Evolutionary conservation across 2,888 invertebrate genomes (phyloP), one percentile per base, ranked within the genome.

Genomic region (Thymelicus acteon): DNA sequence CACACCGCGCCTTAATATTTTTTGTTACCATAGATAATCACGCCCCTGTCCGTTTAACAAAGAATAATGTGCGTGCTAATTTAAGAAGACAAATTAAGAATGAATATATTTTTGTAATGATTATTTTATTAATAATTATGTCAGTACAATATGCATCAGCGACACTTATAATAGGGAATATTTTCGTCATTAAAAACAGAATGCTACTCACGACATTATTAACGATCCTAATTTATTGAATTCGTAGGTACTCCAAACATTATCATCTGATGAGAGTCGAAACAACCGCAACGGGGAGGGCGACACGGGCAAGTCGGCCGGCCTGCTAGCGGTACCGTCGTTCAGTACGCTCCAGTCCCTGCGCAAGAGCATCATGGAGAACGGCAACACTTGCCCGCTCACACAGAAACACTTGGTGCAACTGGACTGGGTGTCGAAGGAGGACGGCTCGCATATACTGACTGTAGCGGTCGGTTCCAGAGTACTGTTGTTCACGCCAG

Each of bases 401-500:
- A 98, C 98, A 0, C 98, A 98, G 85, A 98, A 98, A 87, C 98
- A 98, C 88, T 93, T 98, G 39, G 98, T 99, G 0, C 99, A 99
- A 84, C 92, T 99, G 52, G 99, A 99, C 91, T 99, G 99, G 99
- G 99, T 99, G 12, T 99, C 99, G 0, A 98, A 99, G 78, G 99
- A 99, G 88, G 99, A 99, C 85, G 99, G 99, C 0, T 98, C 98
- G 0, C 99, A 99, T 86, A 98, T 99, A 79, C 90, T 99, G 52
- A 99, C 99, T 0, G 98, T 99, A 0, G 98, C 98, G 0, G 98
- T 99, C 49, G 99, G 98, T 0, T 98, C 98, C 72, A 97, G 98
- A 88, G 97, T 99, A 52, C 95, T 98, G 85, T 92, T 99, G 7
- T 99, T 98, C 79, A 98, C 99, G 0, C 97, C 98, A 0, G 97